Base-by-base conservation (phyloP, 2,113 vertebrate genomes). In the Microtus pennsylvanicus region DNA sequence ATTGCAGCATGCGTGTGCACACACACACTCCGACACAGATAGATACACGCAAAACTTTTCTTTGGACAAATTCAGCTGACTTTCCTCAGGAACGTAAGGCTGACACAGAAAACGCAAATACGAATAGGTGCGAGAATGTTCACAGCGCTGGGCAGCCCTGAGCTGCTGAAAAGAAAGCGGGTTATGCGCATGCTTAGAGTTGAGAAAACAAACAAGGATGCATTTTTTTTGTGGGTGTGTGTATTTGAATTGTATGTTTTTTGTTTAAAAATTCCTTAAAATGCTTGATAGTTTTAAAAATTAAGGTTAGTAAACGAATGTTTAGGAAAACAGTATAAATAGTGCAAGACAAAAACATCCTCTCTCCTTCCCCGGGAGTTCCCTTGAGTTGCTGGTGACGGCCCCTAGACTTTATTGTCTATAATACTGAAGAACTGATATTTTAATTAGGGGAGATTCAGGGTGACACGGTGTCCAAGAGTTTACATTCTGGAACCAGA, bases 51-150 rank as follows among this genome's bases (percentile, higher is more conserved):
- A 83, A 96, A 61, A 67, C 88, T 93, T 93, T 96, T 91, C 96
- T 65, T 94, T 86, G 93, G 97, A 89, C 82, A 97, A 91, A 97
- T 96, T 96, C 94, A 95, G 98, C 97, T 97, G 96, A 90, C 92
- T 89, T 97, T 96, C 35, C 65, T 13, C 17, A 70, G 67, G 33
- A 88, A 72, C 72, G 86, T n/a, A 55, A 72, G 28, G 38, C 42
- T 50, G 42, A 87, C 63, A 69, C 28, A 50, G 63, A 67, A 33
- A 21, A 33, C 1, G 5, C 13, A 17, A 30, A 65, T 30, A 6
- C 0, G 2, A 69, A n/a, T 16, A 50, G 63, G 42, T 70, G 4
- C 0, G 0, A 47, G 42, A 3, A 87, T 12, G 42, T 21, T 9
- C 61, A 67, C 38, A 85, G 61, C 4, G 8, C 42, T 67, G 83